A percentile compares a stretch with the other conserved stretches of the same genome.
phyloP scores from a whole-genome alignment of 2,888 invertebrate genomes.

The Volucella inflata region DNA sequence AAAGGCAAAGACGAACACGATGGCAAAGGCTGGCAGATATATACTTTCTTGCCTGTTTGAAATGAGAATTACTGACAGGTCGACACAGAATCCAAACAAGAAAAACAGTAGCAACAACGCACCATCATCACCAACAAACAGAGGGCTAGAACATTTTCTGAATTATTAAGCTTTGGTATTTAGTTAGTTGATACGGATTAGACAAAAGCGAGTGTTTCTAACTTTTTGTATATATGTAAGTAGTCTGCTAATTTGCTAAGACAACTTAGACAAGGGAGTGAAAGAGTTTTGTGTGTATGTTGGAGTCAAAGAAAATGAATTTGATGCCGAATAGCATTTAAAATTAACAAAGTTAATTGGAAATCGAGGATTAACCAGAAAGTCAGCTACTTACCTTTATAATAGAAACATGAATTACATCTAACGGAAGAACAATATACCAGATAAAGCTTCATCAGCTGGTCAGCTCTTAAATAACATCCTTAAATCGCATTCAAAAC shows the following conservation, averaged over 20 bases:
- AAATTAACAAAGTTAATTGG: no score
- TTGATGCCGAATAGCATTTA: no score
- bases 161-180: slow-evolving; percentile 62
- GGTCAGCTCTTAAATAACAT: no score
- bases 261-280: neutral
- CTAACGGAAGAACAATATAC: no score
- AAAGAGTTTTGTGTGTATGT: neutral
- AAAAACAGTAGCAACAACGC: slow-evolving; percentile 5
- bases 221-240: neutral
- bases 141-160: slow-evolving; percentile 27
- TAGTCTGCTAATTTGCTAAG: slow-evolving; percentile 5
- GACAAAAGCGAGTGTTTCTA: neutral
- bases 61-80: slow-evolving; percentile 54
- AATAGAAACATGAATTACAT: no score
- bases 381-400: no score
- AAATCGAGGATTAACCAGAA: no score
- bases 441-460: no score
- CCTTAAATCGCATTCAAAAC: no score
- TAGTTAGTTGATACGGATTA: slow-evolving; percentile 21
- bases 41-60: slow-evolving; percentile 38
- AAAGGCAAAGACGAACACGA: neutral
- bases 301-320: no score
- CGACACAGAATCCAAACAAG: slow-evolving; percentile 10
- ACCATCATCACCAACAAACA: no score
- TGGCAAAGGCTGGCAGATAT: neutral